These are phyloP conservation scores for Macrotus californicus DNA, from an alignment of 2,113 vertebrate species.

Conservation along the genomic window DNA sequence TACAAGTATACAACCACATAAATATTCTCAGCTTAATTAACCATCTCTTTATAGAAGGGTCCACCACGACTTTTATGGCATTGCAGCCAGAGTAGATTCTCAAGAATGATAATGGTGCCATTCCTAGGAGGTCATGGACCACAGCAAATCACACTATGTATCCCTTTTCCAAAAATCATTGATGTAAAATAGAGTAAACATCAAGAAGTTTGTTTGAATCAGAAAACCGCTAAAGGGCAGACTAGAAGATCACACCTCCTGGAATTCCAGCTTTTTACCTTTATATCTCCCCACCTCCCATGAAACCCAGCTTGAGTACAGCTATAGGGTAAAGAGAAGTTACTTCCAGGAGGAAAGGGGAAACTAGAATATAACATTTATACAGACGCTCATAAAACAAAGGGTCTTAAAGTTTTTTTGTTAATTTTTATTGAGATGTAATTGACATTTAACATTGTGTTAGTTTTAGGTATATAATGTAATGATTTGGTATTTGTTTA, in stretches of 20 bases:
- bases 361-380: not conserved
- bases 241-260: not conserved
- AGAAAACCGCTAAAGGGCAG: not conserved
- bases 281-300: not conserved
- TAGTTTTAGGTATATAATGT: not conserved
- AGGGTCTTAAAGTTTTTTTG: not conserved
- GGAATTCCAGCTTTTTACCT: not conserved
- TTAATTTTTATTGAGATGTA: not conserved
- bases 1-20: not conserved
- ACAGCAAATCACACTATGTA: not conserved
- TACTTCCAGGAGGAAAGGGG: not conserved
- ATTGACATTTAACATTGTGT: not conserved
- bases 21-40: not conserved
- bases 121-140: not conserved
- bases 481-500: not conserved
- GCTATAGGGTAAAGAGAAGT: not conserved
- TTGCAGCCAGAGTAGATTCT: not conserved
- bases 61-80: not conserved
- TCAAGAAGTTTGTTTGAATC: not conserved
- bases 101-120: not conserved
- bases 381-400: not conserved
- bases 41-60: not conserved
- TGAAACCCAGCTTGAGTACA: not conserved
- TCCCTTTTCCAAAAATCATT: not conserved
- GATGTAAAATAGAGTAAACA: not conserved